Base-by-base conservation (phyloP, 2,797 vertebrate genomes). In the Menidia menidia region DNA sequence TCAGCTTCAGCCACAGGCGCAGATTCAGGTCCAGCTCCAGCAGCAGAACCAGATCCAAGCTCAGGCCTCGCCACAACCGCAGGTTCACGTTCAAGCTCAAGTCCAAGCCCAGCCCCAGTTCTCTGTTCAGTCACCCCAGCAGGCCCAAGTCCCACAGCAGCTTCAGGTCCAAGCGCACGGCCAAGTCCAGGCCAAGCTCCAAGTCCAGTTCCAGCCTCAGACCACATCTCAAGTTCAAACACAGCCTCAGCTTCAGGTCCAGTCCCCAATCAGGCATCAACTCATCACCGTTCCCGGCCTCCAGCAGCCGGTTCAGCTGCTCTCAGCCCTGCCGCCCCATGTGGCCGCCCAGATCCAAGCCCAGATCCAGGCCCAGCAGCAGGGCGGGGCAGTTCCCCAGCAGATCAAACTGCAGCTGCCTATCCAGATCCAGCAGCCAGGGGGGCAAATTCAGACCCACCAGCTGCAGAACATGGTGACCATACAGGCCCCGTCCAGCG, bases 381-480 rank as follows among this genome's bases (percentile, higher is more conserved):
- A 93, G 65, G 89, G 91, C 0, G 90, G 85, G 2, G n/a, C 87
- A 0, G 82, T 95, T 7, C 95, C 96, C 64, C 97, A 97, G 91
- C 97, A 97, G 75, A 94, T 96, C 89, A 94, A 94, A 88, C 95
- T 97, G 8, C 97, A 97, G 90, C 92, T 97, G 45, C 94, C 96
- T 0, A 92, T 95, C 83, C 95, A 96, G 86, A 94, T 96, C 76
- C 96, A 95, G 83, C 95, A 93, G 39, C 81, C 93, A 5, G 91
- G 91, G 44, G 89, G 87, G 6, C 92, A 94, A 76, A 94, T 94
- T 16, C 96, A 97, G 84, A 83, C 96, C 50, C 96, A 96, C 83
- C 97, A 96, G 86, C 93, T 96, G 86, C 96, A 96, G 90, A 97
- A 96, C 75, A 94, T 97, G 92, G 96, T 97, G 75, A 93, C 96